Conservation (phyloP, 1,140 invertebrate species). For the Listronotus bonariensis region DNA sequence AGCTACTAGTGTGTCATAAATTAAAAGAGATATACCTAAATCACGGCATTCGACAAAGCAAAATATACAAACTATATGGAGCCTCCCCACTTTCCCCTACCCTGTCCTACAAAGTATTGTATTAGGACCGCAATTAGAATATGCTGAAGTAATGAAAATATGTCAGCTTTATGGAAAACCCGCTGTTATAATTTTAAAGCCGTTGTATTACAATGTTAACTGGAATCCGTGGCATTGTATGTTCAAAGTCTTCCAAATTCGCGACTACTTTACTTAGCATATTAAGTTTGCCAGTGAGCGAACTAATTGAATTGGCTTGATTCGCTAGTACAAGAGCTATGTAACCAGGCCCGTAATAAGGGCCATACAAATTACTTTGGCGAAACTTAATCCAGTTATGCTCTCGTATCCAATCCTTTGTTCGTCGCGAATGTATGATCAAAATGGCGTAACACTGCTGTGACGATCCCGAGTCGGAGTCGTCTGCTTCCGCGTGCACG, state of each 20-base stretch:
- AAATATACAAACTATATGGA: too few relatives aligned
- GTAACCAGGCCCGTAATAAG: conserved; percentile 51
- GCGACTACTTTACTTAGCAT: conserved; percentile 53
- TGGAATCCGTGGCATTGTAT: conserved; percentile 24
- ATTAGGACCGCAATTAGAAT: too few relatives aligned
- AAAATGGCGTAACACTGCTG: conserved; percentile 30
- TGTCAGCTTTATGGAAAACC: too few relatives aligned
- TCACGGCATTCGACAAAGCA: too few relatives aligned
- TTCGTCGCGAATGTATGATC: conserved; percentile 45
- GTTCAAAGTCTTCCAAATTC: conserved; percentile 40
- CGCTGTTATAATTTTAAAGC: conserved; percentile 19
- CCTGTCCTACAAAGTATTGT: too few relatives aligned
- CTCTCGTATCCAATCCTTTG: conserved; percentile 48
- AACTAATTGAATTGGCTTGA: conserved; percentile 54
- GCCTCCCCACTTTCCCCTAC: too few relatives aligned
- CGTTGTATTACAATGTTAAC: conserved; percentile 33
- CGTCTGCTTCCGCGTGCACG: conserved; percentile 6
- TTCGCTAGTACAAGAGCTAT: conserved; percentile 47
- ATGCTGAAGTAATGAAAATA: background rate
- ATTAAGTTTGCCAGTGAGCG: conserved; percentile 51
- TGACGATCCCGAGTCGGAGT: background rate
- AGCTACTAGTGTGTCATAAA: too few relatives aligned
- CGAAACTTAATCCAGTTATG: conserved; percentile 52
- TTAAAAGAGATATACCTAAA: too few relatives aligned
- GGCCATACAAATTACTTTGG: conserved; percentile 53